phyloP scores from a whole-genome alignment of 35 echinoderm and acorn worm species.

The Heliocidaris erythrogramma region DNA sequence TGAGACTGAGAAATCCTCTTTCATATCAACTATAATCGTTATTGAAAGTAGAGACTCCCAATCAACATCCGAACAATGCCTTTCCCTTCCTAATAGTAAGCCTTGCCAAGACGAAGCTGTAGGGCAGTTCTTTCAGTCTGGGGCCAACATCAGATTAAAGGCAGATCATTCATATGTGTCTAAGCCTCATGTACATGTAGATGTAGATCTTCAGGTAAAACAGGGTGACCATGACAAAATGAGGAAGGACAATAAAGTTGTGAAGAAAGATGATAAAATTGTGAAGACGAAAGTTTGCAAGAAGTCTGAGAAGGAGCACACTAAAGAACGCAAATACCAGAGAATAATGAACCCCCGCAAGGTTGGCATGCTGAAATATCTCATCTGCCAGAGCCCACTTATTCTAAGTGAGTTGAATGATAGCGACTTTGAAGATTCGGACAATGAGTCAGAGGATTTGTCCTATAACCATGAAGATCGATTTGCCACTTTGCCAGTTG shows the following conservation, averaged over 20 bases:
- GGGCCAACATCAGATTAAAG: neutral
- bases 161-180: neutral
- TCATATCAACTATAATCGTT: neutral
- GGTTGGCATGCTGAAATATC: constrained; percentile 53
- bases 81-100: neutral
- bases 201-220: neutral
- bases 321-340: neutral
- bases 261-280: neutral
- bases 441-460: constrained; percentile 48
- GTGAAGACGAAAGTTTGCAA: neutral
- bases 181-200: neutral
- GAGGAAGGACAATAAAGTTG: neutral
- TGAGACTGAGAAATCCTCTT: neutral
- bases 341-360: constrained; percentile 48
- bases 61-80: neutral
- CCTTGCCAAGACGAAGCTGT: neutral
- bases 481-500: constrained; percentile 59
- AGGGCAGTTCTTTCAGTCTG: neutral
- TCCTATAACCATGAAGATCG: constrained; percentile 51
- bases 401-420: constrained; percentile 53
- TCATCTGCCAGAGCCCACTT: constrained; percentile 57
- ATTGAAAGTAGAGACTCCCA: neutral
- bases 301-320: neutral
- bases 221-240: neutral
- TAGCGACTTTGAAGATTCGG: constrained; percentile 68